Conservation (phyloP, 2,888 invertebrate species). For the Mantis religiosa region DNA sequence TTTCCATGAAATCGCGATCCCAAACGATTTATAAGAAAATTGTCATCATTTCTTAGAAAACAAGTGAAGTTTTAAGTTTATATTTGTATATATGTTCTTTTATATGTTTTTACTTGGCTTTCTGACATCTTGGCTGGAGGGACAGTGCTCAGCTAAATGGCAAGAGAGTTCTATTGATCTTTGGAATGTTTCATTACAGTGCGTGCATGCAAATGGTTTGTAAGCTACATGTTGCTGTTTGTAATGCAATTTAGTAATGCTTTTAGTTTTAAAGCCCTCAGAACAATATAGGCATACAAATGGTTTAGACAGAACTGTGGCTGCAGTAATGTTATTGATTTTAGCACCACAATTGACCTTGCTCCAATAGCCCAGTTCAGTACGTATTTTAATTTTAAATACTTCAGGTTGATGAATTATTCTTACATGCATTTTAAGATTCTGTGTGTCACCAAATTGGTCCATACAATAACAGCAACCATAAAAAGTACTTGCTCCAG, state of each 20-base stretch:
- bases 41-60: no score
- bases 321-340: conserved; percentile 28
- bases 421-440: conserved; percentile 19
- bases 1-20: no score
- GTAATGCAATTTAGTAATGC: conserved; percentile 33
- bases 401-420: conserved; percentile 19
- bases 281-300: conserved; percentile 35
- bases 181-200: conserved; percentile 34
- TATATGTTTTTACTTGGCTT: neutral
- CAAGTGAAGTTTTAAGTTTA: no score
- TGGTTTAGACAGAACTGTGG: conserved; percentile 31
- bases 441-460: neutral
- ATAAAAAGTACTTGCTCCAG: conserved; percentile 15
- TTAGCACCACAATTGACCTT: conserved; percentile 31
- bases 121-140: conserved; percentile 22
- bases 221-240: conserved; percentile 34
- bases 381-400: conserved; percentile 23
- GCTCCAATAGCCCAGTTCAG: conserved; percentile 23
- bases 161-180: conserved; percentile 34
- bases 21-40: no score
- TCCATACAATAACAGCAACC: conserved; percentile 22
- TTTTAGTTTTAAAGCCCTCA: conserved; percentile 33
- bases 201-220: conserved; percentile 34
- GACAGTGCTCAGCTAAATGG: conserved; percentile 31
- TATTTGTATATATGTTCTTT: no score